phyloP scores from a whole-genome alignment of 2,113 vertebrate genomes.

The Raja brachyura region DNA sequence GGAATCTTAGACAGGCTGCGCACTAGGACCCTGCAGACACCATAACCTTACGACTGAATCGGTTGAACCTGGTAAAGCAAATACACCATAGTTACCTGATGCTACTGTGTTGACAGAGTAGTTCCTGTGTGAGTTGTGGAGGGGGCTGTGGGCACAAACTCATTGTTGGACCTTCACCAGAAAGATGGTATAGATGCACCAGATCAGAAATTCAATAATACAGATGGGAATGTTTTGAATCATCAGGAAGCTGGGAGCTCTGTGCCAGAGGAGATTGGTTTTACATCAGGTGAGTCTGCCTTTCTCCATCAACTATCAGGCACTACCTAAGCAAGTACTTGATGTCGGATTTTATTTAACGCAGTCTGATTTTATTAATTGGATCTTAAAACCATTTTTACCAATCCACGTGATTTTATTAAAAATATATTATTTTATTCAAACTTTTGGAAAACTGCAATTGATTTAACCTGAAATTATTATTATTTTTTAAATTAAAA shows the following conservation, averaged over 20 bases:
- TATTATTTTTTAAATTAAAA: too few species aligned
- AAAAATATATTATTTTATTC: background rate
- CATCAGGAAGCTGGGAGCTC: background rate
- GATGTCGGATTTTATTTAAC: background rate
- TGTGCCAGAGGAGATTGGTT: background rate
- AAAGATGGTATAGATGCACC: background rate
- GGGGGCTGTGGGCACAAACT: background rate
- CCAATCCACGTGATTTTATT: background rate
- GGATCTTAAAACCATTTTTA: background rate
- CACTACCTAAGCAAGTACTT: background rate
- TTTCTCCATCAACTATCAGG: background rate
- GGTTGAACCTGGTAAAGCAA: background rate
- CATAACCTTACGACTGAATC: background rate
- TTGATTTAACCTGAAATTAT: background rate
- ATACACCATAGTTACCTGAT: background rate
- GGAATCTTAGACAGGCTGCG: background rate
- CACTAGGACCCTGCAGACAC: constrained; percentile 32
- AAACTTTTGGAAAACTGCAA: background rate
- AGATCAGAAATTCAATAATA: background rate
- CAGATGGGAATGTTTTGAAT: background rate
- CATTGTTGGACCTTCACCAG: background rate
- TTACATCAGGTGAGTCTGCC: background rate
- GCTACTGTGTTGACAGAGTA: background rate
- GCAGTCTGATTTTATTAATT: background rate
- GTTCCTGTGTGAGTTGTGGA: background rate